These are phyloP conservation scores for Dusona sp. DNA, from an alignment of 2,888 invertebrate genomes.

Conservation along the genomic window DNA sequence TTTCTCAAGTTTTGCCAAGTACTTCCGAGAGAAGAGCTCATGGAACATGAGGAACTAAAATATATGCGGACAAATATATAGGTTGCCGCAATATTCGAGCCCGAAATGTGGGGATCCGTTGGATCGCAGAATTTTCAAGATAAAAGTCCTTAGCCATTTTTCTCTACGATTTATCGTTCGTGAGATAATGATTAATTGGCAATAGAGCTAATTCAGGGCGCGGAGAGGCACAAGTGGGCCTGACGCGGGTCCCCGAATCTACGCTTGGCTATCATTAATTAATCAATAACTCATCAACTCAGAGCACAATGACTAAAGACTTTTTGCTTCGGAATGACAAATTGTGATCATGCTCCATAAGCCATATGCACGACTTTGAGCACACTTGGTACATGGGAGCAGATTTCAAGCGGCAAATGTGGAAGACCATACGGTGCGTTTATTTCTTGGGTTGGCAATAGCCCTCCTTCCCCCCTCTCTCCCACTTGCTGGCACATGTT, in stretches of 20 bases:
- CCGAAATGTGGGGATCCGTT: neutral
- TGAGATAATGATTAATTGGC: too few species aligned
- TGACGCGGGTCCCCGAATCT: too few species aligned
- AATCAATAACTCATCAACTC: too few species aligned
- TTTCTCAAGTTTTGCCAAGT: neutral
- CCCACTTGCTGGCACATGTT: neutral
- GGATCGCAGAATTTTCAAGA: neutral
- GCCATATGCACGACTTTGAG: neutral
- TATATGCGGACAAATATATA: neutral
- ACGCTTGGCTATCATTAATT: too few species aligned
- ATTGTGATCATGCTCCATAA: neutral
- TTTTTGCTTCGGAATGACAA: neutral
- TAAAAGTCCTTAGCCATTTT: neutral
- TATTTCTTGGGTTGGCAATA: conserved; percentile 13
- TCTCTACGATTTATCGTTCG: too few species aligned
- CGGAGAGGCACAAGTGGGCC: too few species aligned
- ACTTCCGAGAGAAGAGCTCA: neutral
- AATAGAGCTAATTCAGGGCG: too few species aligned
- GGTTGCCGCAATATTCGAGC: neutral
- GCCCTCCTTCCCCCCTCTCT: neutral
- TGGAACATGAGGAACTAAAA: neutral
- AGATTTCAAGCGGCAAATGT: conserved; percentile 17
- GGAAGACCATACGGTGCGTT: conserved; percentile 42
- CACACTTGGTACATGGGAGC: neutral
- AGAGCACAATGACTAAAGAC: too few species aligned